Evolutionary conservation across 1,140 invertebrate species (phyloP).

Genomic region (Cydia pomonella): DNA sequence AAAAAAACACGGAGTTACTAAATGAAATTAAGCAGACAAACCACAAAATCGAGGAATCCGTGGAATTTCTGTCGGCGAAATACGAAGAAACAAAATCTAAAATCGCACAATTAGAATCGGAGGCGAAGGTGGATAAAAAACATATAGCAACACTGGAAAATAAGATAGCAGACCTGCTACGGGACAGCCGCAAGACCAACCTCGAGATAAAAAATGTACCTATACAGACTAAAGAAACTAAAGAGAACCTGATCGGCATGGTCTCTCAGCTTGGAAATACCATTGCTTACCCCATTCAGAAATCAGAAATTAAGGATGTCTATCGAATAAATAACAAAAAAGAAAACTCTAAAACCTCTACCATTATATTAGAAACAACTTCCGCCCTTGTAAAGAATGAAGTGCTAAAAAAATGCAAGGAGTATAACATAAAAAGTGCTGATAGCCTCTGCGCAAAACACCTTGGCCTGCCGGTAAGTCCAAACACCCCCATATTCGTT

Average conservation of each 20-base stretch:
- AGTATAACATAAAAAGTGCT: background rate
- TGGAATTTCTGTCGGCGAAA: constrained; percentile 19
- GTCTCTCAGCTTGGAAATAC: background rate
- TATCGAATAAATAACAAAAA: background rate
- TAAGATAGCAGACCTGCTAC: constrained; percentile 13
- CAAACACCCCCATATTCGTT: background rate
- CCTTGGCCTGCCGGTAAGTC: background rate
- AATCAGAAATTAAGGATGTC: background rate
- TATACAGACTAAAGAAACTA: background rate
- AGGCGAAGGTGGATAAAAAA: constrained; percentile 23
- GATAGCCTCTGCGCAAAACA: background rate
- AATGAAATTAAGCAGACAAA: constrained; percentile 21
- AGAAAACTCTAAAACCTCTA: background rate
- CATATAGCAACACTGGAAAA: constrained; percentile 16
- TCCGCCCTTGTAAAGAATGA: constrained; percentile 5
- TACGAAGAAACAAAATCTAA: constrained; percentile 30
- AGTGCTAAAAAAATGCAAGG: constrained; percentile 2
- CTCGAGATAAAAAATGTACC: constrained; percentile 35
- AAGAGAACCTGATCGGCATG: background rate
- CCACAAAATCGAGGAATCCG: constrained; percentile 4
- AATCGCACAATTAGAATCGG: constrained; percentile 20
- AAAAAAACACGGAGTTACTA: constrained; percentile 8
- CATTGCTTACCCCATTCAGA: background rate
- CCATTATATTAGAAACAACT: constrained; percentile 8
- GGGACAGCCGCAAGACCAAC: constrained; percentile 12